phyloP scores from a whole-genome alignment of 2,113 vertebrate genomes.

The Pelecanus crispus region DNA sequence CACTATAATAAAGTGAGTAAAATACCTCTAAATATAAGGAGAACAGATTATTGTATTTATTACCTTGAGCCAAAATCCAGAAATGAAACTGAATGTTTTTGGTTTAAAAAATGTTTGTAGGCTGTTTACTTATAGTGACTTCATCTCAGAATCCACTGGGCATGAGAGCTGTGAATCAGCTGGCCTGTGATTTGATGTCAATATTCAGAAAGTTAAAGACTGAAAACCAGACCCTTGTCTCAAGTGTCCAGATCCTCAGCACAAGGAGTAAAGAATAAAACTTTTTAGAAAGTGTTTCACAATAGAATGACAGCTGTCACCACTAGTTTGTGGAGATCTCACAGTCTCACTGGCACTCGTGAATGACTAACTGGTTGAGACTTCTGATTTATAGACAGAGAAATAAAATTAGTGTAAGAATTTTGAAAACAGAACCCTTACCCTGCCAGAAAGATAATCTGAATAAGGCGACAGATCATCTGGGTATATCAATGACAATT shows the following conservation, averaged over 20 bases:
- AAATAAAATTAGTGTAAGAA: slow-evolving; percentile 39
- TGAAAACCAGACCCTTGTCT: slow-evolving; percentile 36
- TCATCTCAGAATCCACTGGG: slow-evolving; percentile 42
- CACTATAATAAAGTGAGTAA: background rate
- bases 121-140: background rate
- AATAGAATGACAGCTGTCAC: slow-evolving; percentile 59
- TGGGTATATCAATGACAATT: background rate
- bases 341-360: background rate
- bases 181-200: slow-evolving; percentile 29
- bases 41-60: background rate
- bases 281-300: slow-evolving; percentile 51
- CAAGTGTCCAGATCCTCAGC: slow-evolving; percentile 45
- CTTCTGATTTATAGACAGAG: slow-evolving; percentile 6
- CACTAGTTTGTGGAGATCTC: background rate
- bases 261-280: slow-evolving; percentile 59
- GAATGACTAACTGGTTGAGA: slow-evolving; percentile 20
- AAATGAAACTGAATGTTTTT: background rate
- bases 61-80: slow-evolving; percentile 4
- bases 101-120: background rate
- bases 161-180: background rate
- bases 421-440: slow-evolving; percentile 11
- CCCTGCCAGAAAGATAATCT: background rate
- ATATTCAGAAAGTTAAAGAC: slow-evolving; percentile 55
- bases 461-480: background rate
- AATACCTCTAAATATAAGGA: background rate